Evolutionary conservation across 2,888 invertebrate species (phyloP).

Genomic region (Iphiclides podalirius): DNA sequence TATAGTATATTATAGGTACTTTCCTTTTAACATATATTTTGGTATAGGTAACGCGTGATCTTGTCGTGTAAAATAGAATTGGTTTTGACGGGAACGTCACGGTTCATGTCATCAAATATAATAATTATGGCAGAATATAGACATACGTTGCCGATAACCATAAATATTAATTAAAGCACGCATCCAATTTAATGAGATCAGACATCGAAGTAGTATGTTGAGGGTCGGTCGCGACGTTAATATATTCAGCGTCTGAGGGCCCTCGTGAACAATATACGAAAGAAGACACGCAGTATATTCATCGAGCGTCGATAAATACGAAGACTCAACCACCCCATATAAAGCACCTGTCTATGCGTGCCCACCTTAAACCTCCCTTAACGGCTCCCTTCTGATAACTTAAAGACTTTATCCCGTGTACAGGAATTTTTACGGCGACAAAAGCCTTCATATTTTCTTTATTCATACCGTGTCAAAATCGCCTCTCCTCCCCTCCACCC

Average conservation of each 20-base stretch:
- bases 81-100: not conserved
- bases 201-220: slow-evolving; percentile 37
- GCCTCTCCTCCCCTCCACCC: slow-evolving; percentile 62
- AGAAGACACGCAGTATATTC: slow-evolving; percentile 41
- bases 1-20: too few species aligned
- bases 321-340: slow-evolving; percentile 28
- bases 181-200: slow-evolving; percentile 40
- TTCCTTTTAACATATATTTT: too few species aligned
- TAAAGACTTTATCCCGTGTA: slow-evolving; percentile 78
- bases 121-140: slow-evolving; percentile 18
- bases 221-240: slow-evolving; percentile 58
- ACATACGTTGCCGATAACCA: slow-evolving; percentile 10
- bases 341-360: slow-evolving; percentile 37
- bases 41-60: not conserved
- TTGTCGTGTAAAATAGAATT: not conserved
- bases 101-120: not conserved
- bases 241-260: slow-evolving; percentile 65
- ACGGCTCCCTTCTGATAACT: slow-evolving; percentile 69
- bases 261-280: slow-evolving; percentile 57
- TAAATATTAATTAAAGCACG: slow-evolving; percentile 22
- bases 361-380: slow-evolving; percentile 43
- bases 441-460: slow-evolving; percentile 80
- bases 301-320: slow-evolving; percentile 54
- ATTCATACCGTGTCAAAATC: slow-evolving; percentile 76
- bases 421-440: slow-evolving; percentile 79